Percentiles rank a stretch among this genome's conserved stretches.
These are phyloP conservation scores for Sisor rabdophorus DNA, from an alignment of 2,113 vertebrate genomes.

Conservation along the genomic window DNA sequence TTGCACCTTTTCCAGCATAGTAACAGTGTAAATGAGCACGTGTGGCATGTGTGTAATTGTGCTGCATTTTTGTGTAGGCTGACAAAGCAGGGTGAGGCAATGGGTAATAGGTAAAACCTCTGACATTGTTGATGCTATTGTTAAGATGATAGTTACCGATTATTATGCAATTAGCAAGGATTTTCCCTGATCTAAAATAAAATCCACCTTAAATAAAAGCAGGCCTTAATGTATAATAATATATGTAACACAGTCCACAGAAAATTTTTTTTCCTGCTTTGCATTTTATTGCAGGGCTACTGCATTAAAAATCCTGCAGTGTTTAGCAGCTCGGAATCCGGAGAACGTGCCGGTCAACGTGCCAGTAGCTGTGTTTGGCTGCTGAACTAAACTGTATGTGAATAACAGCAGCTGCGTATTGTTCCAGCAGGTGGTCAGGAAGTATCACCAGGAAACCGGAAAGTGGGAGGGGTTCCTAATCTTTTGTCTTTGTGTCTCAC, in stretches of 20 bases:
- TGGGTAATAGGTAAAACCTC: constrained; percentile 5
- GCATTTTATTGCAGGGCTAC: too few relatives aligned
- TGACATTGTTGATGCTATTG: background rate
- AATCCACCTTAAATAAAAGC: background rate
- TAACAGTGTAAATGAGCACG: background rate
- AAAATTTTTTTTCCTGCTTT: background rate
- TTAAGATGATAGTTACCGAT: background rate
- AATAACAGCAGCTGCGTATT: constrained; percentile 61
- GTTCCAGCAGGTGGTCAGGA: constrained; percentile 70
- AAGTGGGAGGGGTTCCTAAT: constrained; percentile 49
- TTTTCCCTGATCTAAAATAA: background rate
- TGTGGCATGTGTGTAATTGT: constrained; percentile 7
- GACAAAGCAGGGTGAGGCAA: constrained; percentile 24
- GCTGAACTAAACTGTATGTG: constrained; percentile 51
- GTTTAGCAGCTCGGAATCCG: constrained; percentile 16
- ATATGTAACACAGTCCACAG: background rate
- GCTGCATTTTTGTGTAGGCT: constrained; percentile 23
- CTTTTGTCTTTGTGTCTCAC: constrained; percentile 53
- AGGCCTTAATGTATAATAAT: background rate
- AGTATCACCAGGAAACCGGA: constrained; percentile 67
- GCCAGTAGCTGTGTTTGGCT: constrained; percentile 48
- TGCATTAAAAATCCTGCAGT: background rate
- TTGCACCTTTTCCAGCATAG: background rate
- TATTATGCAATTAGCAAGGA: background rate
- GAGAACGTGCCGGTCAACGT: constrained; percentile 49